Base-by-base conservation (phyloP, 2,888 invertebrate species). In the Coelogynopora nodosa region DNA sequence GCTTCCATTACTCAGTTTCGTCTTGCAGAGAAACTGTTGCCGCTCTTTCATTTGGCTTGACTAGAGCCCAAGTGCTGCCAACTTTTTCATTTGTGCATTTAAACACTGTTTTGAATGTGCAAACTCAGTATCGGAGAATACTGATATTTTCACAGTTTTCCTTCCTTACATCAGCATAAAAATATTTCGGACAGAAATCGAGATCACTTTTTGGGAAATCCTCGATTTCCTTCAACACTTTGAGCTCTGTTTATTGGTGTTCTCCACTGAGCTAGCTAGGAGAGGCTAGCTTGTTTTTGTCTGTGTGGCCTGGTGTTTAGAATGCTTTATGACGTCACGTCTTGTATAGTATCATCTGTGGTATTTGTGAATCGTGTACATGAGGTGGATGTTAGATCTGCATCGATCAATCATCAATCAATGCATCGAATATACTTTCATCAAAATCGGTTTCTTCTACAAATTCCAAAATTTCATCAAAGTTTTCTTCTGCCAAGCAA, bases 231-330 rank as follows among this genome's bases (percentile, higher is more conserved):
- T 26, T 74, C 18, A 74, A 74, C 74, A 74, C 74, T 23, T 74
- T 74, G 74, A 74, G 18, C 74, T n/a, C 74, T 26, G 74, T 74
- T 26, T 74, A 74, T 74, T 74, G 2, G 74, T 74, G 74, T 74
- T 74, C 74, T 74, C 74, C 74, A 74, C 27, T 74, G 74, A 74
- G 74, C 74, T 74, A 74, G 74, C 74, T 26, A 74, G 74, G 74
- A 74, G 18, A 10, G 23, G 74, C 5, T n/a, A 2, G 23, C 23
- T 74, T 74, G 74, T 26, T 26, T 26, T n/a, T 23, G 5, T 74
- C 74, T 74, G 74, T 74, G 5, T 74, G 74, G 23, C 74, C 74
- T 74, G 74, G 74, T 2, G 23, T 23, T n/a, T 74, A 74, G 5
- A 13, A 74, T 74, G 5, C 74, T 74, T 74, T 74, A 74, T 74